Evolutionary conservation across 2,797 vertebrate species (phyloP), one percentile per base, ranked within the genome.

Genomic region (Sciurus carolinensis): DNA sequence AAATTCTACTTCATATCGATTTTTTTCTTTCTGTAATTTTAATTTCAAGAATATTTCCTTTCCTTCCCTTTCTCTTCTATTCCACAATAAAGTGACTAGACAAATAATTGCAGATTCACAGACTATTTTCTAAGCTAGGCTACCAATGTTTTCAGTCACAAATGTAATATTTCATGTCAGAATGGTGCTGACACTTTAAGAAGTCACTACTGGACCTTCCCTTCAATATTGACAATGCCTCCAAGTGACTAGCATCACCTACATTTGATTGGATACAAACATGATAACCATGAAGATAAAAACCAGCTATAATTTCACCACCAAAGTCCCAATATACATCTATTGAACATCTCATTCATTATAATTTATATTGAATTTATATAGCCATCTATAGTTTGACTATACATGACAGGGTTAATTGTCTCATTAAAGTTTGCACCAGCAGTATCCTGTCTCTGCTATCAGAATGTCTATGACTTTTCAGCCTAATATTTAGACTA

Each of bases 1-100:
- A 33, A 54, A 54, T 75, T 4, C 39, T 83, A 20, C 57, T 89
- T 83, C 36, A n/a, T 67, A n/a, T 47, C 17, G 18, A 39, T 15
- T 22, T 79, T 79, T 79, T 77, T 47, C 39, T n/a, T 64, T 67
- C 66, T 83, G 5, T 52, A 54, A 50, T 93, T 96, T 91, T 87
- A 85, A 59, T 67, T 47, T 13, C 9, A 57, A 28, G 24, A 71
- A 54, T 64, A 71, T 52, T n/a, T 1, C 3, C 44, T 77, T 77
- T 52, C 26, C 28, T 33, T 89, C 3, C 9, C 14, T 87, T 95
- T 89, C 18, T 79, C 42, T 44, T 75, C n/a, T 87, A 73, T 89
- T 59, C 24, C 22, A 75, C 94, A 88, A 93, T 24, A 81, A 84
- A 52, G 80, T 15, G 1, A 1, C 71, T 80, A 5, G 14, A 12